These are phyloP conservation scores for Patella caerulea DNA, from an alignment of 2,888 invertebrate genomes.

Conservation along the genomic window DNA sequence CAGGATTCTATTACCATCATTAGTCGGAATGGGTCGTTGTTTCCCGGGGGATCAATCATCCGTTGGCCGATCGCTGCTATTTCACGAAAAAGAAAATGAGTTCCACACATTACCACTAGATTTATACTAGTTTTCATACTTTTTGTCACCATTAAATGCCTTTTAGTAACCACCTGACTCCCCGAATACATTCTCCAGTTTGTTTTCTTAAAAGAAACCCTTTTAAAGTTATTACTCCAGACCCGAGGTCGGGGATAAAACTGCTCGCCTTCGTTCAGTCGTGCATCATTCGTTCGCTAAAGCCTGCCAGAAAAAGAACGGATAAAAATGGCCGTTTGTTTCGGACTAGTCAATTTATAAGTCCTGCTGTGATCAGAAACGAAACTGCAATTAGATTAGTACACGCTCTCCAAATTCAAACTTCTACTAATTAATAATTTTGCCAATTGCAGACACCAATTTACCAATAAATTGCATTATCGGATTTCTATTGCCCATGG, in stretches of 20 bases:
- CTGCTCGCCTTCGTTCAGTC: too few relatives aligned
- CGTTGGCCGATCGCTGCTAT: background rate
- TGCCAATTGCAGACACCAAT: conserved; percentile 35
- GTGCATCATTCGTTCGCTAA: too few relatives aligned
- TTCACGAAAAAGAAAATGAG: conserved; percentile 9
- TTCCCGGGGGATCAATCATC: background rate
- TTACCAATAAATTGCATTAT: conserved; percentile 33
- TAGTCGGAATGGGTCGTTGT: conserved; percentile 4
- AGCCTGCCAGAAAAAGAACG: too few relatives aligned
- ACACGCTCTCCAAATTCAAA: conserved; percentile 31
- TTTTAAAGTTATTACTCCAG: too few relatives aligned
- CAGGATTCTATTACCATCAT: conserved; percentile 5
- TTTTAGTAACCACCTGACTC: too few relatives aligned
- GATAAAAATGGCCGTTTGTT: background rate
- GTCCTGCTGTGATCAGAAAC: conserved; percentile 10
- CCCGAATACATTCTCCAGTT: too few relatives aligned
- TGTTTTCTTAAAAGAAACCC: too few relatives aligned
- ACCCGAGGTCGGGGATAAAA: too few relatives aligned
- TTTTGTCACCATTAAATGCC: too few relatives aligned
- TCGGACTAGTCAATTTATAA: background rate
- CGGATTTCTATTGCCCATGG: conserved; percentile 30
- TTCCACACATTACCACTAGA: background rate
- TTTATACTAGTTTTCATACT: too few relatives aligned
- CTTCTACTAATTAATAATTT: conserved; percentile 39
- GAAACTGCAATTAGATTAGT: conserved; percentile 28